Percentiles rank a stretch among this genome's conserved stretches.
Evolutionary conservation across 2,797 vertebrate genomes (phyloP).

Genomic region (Peromyscus aztecus): DNA sequence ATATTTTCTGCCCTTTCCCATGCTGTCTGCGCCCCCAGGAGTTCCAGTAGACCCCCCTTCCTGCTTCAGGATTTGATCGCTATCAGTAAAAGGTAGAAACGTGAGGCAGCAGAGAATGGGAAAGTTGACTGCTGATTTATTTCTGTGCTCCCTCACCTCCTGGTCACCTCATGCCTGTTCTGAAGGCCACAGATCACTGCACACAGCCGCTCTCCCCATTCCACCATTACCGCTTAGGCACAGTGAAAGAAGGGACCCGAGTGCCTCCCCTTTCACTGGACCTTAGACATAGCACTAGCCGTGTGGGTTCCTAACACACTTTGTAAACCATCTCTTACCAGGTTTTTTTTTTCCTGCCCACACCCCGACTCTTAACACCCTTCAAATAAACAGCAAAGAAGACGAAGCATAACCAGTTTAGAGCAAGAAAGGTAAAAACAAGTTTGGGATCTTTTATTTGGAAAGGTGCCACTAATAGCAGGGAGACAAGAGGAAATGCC

Average conservation of each 20-base stretch:
- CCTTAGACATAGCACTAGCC: not conserved
- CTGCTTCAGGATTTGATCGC: not conserved
- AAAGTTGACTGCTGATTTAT: not conserved
- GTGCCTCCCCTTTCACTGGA: not conserved
- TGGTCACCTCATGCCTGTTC: not conserved
- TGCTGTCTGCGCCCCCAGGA: not conserved
- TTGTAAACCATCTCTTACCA: slow-evolving; percentile 29
- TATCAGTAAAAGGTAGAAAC: not conserved
- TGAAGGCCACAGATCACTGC: not conserved
- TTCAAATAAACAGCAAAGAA: slow-evolving; percentile 46
- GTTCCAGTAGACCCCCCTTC: not conserved
- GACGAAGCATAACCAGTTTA: slow-evolving; percentile 4
- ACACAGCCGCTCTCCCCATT: not conserved
- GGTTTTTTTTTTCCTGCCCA: slow-evolving; percentile 14
- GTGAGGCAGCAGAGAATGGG: not conserved
- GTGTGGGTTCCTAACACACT: not conserved
- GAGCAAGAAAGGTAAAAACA: slow-evolving; percentile 14
- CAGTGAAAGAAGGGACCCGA: not conserved
- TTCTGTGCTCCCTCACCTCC: not conserved
- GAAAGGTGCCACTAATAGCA: not conserved
- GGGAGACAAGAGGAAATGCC: not conserved
- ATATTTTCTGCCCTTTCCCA: not conserved
- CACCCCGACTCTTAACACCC: not conserved
- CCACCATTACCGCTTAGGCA: not conserved
- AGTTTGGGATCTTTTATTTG: slow-evolving; percentile 16